These are phyloP conservation scores for Sminthopsis crassicaudata DNA, from an alignment of 2,113 vertebrate species.

Conservation along the genomic window DNA sequence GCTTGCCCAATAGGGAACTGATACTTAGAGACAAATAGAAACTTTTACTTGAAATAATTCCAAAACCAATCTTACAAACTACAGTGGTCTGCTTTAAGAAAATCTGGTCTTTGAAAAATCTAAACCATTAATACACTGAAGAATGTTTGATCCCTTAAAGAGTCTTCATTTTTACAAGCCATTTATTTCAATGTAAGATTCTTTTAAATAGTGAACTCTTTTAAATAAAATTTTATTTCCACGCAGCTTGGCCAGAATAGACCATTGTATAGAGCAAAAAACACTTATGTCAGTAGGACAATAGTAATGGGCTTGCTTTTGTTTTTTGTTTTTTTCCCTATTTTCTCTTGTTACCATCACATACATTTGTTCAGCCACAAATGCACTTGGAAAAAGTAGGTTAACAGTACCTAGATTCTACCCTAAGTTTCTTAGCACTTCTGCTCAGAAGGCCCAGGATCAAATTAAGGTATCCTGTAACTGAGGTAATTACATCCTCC, in stretches of 20 bases:
- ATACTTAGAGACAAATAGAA: background rate
- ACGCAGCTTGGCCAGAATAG: background rate
- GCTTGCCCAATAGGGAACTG: background rate
- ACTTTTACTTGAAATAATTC: background rate
- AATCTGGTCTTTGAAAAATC: background rate
- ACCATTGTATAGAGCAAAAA: background rate
- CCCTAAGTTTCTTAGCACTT: background rate
- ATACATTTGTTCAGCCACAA: background rate
- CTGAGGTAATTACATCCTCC: background rate
- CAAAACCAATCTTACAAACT: background rate
- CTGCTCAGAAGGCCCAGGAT: background rate
- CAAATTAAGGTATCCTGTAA: background rate
- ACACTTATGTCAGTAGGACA: background rate
- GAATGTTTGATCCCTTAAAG: background rate
- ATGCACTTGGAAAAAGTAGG: background rate
- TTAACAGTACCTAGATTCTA: conserved; percentile 40
- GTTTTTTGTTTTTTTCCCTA: background rate
- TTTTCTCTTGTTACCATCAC: background rate
- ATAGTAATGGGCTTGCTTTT: background rate
- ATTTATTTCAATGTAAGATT: background rate
- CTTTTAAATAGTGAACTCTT: background rate
- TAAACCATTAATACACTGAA: background rate
- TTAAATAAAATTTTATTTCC: background rate
- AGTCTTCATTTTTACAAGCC: background rate
- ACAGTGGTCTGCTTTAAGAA: conserved; percentile 13